These are phyloP conservation scores for Centrocercus urophasianus DNA, from an alignment of 2,113 vertebrate species.

Conservation along the genomic window DNA sequence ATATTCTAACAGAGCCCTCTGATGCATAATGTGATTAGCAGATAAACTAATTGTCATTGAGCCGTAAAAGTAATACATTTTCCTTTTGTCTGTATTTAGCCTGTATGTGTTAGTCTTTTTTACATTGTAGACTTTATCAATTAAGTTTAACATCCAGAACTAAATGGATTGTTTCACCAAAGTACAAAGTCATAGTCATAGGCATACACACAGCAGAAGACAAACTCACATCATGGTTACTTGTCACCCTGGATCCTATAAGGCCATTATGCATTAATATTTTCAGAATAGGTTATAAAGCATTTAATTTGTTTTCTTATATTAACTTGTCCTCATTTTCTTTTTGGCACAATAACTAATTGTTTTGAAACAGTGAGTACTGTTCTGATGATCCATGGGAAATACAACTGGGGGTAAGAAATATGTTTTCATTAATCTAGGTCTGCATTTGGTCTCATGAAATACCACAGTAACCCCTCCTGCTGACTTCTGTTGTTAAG, in stretches of 20 bases:
- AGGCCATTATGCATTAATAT: not conserved
- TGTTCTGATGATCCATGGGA: not conserved
- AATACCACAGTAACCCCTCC: not conserved
- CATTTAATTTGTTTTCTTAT: not conserved
- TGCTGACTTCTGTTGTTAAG: not conserved
- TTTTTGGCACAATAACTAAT: not conserved
- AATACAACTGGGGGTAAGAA: not conserved
- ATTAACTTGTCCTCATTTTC: not conserved
- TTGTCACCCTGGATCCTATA: not conserved
- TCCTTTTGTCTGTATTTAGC: not conserved
- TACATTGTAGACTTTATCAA: not conserved
- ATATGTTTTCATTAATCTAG: not conserved
- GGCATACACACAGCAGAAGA: not conserved
- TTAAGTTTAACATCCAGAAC: not conserved
- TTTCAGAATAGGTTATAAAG: not conserved
- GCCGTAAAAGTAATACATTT: not conserved
- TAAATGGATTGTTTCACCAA: not conserved
- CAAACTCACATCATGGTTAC: not conserved
- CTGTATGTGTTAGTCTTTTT: not conserved
- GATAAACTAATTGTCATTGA: not conserved
- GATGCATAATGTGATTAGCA: not conserved
- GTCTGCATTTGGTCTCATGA: not conserved
- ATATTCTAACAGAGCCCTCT: not conserved
- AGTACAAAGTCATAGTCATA: not conserved
- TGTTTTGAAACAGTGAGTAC: not conserved